Conservation (phyloP, 1,140 invertebrate species). For the Palaemon carinicauda region DNA sequence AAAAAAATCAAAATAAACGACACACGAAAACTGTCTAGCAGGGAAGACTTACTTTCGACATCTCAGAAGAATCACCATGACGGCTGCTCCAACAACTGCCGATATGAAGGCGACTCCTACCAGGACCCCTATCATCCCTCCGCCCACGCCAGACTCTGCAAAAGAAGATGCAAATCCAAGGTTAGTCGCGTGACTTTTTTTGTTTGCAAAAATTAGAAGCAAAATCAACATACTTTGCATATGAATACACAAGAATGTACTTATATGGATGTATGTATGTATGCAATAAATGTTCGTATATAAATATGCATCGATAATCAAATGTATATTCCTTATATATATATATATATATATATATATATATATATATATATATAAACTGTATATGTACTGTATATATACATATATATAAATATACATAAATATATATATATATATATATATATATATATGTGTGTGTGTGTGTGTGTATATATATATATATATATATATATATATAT, state of each 20-base stretch:
- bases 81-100: slow-evolving; percentile 27
- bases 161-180: background rate
- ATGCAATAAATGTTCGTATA: background rate
- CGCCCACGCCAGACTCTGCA: slow-evolving; percentile 38
- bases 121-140: slow-evolving; percentile 41
- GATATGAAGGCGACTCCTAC: slow-evolving; percentile 45
- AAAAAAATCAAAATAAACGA: background rate
- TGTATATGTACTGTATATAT: background rate
- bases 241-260: background rate
- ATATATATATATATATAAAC: background rate
- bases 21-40: background rate
- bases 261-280: background rate
- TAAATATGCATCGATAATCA: background rate
- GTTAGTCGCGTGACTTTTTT: no score
- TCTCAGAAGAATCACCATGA: slow-evolving; percentile 40
- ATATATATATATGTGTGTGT: background rate
- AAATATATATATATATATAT: background rate
- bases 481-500: no score
- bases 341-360: background rate
- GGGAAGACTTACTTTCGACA: slow-evolving; percentile 35
- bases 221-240: background rate
- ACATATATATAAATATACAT: background rate
- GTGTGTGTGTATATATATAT: background rate
- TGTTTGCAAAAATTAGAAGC: background rate
- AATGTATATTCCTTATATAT: no score